Percentiles rank a stretch among this genome's conserved stretches.
These are phyloP conservation scores for Thereva nobilitata DNA, from an alignment of 2,888 invertebrate species.

Conservation along the genomic window DNA sequence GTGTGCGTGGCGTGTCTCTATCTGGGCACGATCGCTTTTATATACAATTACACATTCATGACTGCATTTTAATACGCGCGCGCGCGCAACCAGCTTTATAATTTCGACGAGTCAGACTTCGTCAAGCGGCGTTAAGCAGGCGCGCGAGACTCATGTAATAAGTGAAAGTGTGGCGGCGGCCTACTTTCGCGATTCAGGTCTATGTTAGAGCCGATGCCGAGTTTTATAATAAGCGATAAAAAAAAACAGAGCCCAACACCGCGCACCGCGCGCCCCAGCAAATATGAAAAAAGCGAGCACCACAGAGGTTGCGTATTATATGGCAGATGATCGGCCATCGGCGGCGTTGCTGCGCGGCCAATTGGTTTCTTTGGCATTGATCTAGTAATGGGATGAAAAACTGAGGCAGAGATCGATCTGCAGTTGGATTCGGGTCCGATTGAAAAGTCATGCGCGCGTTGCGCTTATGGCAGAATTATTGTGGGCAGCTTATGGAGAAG, in stretches of 20 bases:
- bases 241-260: conserved; percentile 23
- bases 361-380: conserved; percentile 34
- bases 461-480: too few species aligned
- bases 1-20: background rate
- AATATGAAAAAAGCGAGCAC: too few species aligned
- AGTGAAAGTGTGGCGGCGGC: conserved; percentile 89
- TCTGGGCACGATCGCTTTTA: background rate
- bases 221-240: conserved; percentile 39
- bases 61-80: conserved; percentile 42
- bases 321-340: conserved; percentile 21
- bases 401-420: background rate
- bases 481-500: too few species aligned
- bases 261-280: too few species aligned
- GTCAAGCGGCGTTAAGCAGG: conserved; percentile 37
- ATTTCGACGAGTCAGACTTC: conserved; percentile 10
- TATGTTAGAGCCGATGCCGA: conserved; percentile 68
- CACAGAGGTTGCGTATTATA: conserved; percentile 21
- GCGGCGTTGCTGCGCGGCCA: conserved; percentile 7
- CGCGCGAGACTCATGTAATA: conserved; percentile 70
- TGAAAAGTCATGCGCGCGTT: too few species aligned
- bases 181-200: conserved; percentile 93
- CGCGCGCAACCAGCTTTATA: conserved; percentile 39
- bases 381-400: conserved; percentile 26
- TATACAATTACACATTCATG: background rate
- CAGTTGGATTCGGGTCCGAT: too few species aligned